Evolutionary conservation across 2,113 vertebrate genomes (phyloP), one percentile per base, ranked within the genome.

Genomic region (Rhadina sibilatrix): DNA sequence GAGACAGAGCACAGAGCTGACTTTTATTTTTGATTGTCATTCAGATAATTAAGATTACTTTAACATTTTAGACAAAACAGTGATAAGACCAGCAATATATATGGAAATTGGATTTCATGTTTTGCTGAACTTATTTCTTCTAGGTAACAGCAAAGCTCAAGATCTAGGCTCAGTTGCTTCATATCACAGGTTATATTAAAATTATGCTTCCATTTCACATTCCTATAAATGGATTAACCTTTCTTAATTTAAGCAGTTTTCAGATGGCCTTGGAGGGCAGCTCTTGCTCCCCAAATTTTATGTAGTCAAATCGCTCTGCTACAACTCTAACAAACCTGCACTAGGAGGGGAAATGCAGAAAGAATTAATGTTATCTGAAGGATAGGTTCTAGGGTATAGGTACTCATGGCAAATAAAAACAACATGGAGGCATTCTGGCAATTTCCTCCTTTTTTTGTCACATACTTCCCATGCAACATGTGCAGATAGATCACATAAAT

Each of bases 71-170:
- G 89, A 97, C 96, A 97, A 97, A 97, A 91, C 33, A 94, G 68
- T 70, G 94, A 94, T 96, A 97, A 97, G 59, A 85, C 87, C 82
- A 90, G 91, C 90, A 97, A 96, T 97, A 95, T 97, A 96, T 95
- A 97, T 96, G 96, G 94, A 96, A 97, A 96, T 97, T 30, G 53
- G 89, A 65, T 91, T 94, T 89, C 83, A 88, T 60, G 9, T 86
- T 94, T 92, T 90, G 63, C 94, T 94, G 89, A 88, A 89, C 89
- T 88, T 87, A 87, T 90, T 94, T 90, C 68, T 87, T 93, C 72
- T 89, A 81, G 47, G 94, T 77, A 91, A 82, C 46, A 89, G 69
- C 40, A 93, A 84, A 89, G 59, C 80, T 93, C 24, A 61, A 76
- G 50, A 83, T 70, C 82, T 90, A 78, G 95, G 61, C 78, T 89